A percentile compares a stretch with the other conserved stretches of the same genome.
Conservation (phyloP, 2,113 vertebrate species). For the Perccottus glenii region DNA sequence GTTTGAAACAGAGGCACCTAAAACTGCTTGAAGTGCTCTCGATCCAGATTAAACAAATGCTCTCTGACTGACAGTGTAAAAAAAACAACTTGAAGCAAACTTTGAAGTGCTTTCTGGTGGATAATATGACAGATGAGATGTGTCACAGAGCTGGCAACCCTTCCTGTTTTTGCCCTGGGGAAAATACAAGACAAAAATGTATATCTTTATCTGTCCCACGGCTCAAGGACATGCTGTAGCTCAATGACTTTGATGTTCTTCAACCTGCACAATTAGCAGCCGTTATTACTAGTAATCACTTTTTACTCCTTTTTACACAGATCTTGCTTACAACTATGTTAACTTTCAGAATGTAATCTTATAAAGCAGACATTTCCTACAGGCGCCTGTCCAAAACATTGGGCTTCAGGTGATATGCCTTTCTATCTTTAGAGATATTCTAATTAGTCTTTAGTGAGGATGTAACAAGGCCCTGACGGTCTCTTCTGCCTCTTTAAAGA, state of each 20-base stretch:
- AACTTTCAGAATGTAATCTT: no score
- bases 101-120: background rate
- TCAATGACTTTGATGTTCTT: background rate
- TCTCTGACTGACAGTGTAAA: slow-evolving; percentile 1
- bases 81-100: background rate
- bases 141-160: background rate
- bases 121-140: background rate
- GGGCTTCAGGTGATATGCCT: slow-evolving; percentile 5
- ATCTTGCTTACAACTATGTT: background rate
- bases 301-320: background rate
- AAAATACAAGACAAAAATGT: background rate
- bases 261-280: slow-evolving; percentile 5
- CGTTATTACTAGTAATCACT: background rate
- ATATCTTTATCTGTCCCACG: background rate
- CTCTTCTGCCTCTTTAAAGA: slow-evolving; percentile 44
- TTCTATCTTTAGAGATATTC: slow-evolving; percentile 27
- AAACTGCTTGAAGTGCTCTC: background rate
- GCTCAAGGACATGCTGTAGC: background rate
- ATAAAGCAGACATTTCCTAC: slow-evolving; percentile 12
- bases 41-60: slow-evolving; percentile 2
- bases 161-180: background rate
- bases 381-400: slow-evolving; percentile 2
- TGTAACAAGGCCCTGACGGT: slow-evolving; percentile 50
- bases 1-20: slow-evolving; percentile 25
- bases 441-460: slow-evolving; percentile 54